Conservation (phyloP, 2,113 vertebrate species). For the Ariopsis seemanni region DNA sequence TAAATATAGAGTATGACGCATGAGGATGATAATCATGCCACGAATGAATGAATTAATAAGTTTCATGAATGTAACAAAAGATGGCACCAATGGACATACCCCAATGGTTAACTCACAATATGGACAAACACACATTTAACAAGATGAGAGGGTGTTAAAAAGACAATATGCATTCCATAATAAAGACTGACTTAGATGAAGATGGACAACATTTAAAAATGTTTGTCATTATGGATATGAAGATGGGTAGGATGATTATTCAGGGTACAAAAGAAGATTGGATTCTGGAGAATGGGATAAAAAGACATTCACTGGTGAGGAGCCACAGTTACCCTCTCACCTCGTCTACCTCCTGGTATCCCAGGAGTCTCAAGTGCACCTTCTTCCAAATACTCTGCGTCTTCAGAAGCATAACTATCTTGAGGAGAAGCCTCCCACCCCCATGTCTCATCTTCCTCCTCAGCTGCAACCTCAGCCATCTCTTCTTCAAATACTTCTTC, state of each 20-base stretch:
- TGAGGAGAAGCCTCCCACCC: conserved; percentile 73
- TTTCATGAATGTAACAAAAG: conserved; percentile 17
- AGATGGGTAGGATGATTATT: conserved; percentile 64
- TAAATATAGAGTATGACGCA: conserved; percentile 25
- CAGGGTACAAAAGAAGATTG: conserved; percentile 57
- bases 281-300: conserved; percentile 56
- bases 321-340: conserved; percentile 76
- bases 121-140: conserved; percentile 45
- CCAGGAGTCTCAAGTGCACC: conserved; percentile 78
- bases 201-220: conserved; percentile 46
- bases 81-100: conserved; percentile 23
- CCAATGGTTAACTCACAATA: conserved; percentile 28
- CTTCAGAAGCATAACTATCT: conserved; percentile 69
- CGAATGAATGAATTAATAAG: conserved; percentile 34
- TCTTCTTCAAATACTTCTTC: conserved; percentile 74
- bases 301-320: conserved; percentile 59
- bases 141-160: conserved; percentile 41
- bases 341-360: conserved; percentile 78
- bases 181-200: conserved; percentile 48
- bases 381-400: conserved; percentile 71
- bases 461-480: conserved; percentile 43
- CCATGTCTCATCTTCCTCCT: conserved; percentile 69
- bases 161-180: conserved; percentile 50
- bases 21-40: conserved; percentile 46
- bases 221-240: conserved; percentile 45